Percentiles rank a stretch among this genome's conserved stretches.
phyloP scores from a whole-genome alignment of 1,140 invertebrate species.

The Eupeodes corollae region DNA sequence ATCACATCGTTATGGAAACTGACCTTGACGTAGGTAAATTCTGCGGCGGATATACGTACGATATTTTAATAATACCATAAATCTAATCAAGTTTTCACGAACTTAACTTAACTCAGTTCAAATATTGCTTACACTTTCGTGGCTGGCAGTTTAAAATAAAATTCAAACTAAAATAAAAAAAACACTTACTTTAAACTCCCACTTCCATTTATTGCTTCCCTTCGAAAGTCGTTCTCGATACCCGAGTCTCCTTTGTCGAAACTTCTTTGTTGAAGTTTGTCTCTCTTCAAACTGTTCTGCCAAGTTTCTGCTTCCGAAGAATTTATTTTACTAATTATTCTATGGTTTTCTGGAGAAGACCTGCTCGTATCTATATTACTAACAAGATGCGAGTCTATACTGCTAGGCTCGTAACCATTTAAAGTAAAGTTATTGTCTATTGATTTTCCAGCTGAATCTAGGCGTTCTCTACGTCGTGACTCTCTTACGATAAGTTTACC shows the following conservation, averaged over 20 bases:
- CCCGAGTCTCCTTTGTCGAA: conserved; percentile 55
- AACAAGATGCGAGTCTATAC: conserved; percentile 47
- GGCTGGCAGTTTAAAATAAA: too few species aligned
- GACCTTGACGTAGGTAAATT: too few species aligned
- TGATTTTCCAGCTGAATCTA: conserved; percentile 31
- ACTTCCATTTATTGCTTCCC: conserved; percentile 52
- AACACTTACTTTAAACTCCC: conserved; percentile 20
- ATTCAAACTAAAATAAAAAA: neutral
- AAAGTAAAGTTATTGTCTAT: conserved; percentile 5
- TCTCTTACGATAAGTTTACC: conserved; percentile 45
- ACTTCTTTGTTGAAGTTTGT: conserved; percentile 33
- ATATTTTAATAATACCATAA: too few species aligned
- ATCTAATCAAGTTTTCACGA: too few species aligned
- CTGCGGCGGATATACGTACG: too few species aligned
- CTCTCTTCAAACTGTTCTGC: conserved; percentile 32
- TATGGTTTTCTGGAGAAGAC: conserved; percentile 41
- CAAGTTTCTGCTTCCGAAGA: conserved; percentile 29
- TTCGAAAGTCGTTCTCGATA: conserved; percentile 64
- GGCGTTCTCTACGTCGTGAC: conserved; percentile 39
- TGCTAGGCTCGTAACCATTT: conserved; percentile 49
- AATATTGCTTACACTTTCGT: too few species aligned
- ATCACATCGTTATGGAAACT: too few species aligned
- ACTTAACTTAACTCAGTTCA: too few species aligned
- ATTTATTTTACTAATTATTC: conserved; percentile 10
- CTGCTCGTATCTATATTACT: conserved; percentile 40